Base-by-base conservation (phyloP, 2,797 vertebrate species). In the Corythornis leucogaster region DNA sequence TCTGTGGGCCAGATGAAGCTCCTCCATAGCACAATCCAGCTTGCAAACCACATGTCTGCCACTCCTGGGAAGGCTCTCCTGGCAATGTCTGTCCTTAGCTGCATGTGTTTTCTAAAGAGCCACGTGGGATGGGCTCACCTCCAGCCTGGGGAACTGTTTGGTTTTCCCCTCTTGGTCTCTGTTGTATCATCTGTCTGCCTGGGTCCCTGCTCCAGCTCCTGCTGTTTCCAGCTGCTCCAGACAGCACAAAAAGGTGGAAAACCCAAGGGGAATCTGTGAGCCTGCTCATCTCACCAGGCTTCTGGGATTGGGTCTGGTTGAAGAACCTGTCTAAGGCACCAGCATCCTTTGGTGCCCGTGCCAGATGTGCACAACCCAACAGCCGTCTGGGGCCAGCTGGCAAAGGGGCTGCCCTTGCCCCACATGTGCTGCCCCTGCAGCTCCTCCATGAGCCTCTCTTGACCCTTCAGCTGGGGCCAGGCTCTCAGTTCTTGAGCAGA, bases 1-100 rank as follows among this genome's bases (percentile, higher is more conserved):
- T 5, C 80, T 91, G 90, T 59, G 68, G 80, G 67, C 43, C 87
- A 73, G 46, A 85, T 51, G 85, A 91, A 80, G 67, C 89, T 80
- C 75, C 38, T 67, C 43, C 15, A 64, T 55, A 76, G 31, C 71
- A 85, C 20, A 2, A 43, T 57, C 58, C 92, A 93, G 88, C 85
- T 83, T 88, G 90, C 67, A 91, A 76, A 69, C 46, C 80, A 40
- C 16, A 35, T 48, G 71, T 66, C 77, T 80, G 66, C n/a, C 26
- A 17, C 50, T 87, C n/a, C 46, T 71, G 58, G 28, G 80, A 57
- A 64, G 30, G 35, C 42, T 89, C 35, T 91, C 33, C 73, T 83
- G 90, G 87, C 69, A 83, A 51, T 0, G 1, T 33, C 45, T 86
- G 55, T 48, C 77, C 66, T 61, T 40, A 55, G 76, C 38, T 0